Conservation (phyloP, 1,140 invertebrate species). For the Pararge aegeria region DNA sequence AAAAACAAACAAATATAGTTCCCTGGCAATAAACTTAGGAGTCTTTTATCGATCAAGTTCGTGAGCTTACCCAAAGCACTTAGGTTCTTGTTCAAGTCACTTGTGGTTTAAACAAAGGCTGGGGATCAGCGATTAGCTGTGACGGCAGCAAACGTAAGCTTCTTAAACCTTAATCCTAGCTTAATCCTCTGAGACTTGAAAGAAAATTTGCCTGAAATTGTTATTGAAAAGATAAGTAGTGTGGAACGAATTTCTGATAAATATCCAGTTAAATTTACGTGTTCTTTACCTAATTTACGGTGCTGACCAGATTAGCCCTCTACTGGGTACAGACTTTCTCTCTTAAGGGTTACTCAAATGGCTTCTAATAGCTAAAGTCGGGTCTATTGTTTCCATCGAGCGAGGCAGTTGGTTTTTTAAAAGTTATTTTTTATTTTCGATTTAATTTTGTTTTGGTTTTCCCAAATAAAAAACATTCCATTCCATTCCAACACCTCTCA, state of each 20-base stretch:
- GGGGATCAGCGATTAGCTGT: conserved; percentile 26
- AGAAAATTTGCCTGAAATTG: conserved; percentile 19
- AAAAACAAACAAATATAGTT: too few relatives aligned
- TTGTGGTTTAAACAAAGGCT: conserved; percentile 24
- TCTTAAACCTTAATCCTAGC: conserved; percentile 19
- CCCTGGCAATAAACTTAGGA: neutral
- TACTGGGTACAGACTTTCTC: too few relatives aligned
- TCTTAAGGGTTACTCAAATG: too few relatives aligned
- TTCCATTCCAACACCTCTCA: too few relatives aligned
- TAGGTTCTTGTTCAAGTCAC: conserved; percentile 21
- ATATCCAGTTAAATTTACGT: neutral
- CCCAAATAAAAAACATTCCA: too few relatives aligned
- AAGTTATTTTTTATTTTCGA: too few relatives aligned
- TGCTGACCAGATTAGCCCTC: too few relatives aligned
- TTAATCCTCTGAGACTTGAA: conserved; percentile 21
- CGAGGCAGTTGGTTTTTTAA: too few relatives aligned
- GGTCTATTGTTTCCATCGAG: too few relatives aligned
- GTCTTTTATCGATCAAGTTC: conserved; percentile 26
- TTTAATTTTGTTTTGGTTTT: too few relatives aligned
- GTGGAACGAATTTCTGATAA: neutral
- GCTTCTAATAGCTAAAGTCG: too few relatives aligned
- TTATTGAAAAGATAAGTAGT: conserved; percentile 11
- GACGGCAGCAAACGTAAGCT: conserved; percentile 23
- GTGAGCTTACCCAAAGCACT: conserved; percentile 21
- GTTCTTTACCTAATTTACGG: too few relatives aligned